Evolutionary conservation across 2,888 invertebrate genomes (phyloP), one percentile per base, ranked within the genome.

Genomic region (Drosophila infuscata): DNA sequence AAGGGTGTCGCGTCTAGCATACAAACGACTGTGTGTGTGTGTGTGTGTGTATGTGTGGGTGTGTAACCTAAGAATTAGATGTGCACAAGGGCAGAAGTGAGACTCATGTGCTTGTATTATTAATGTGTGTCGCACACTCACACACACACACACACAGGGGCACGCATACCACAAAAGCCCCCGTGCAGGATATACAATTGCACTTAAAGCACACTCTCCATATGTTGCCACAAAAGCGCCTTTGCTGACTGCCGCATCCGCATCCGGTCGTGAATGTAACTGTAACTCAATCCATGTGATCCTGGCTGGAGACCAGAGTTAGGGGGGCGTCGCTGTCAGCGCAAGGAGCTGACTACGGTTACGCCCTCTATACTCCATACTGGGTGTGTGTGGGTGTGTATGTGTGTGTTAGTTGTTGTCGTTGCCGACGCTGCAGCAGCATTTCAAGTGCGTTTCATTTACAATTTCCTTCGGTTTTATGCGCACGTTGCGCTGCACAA

Each of bases 361-460:
- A 78, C 78, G 79, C 78, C 79, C 78, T 51, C 60, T 52, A 25
- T 35, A 48, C 63, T 32, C 25, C 29, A n/a, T 74, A 33, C 65
- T 56, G 43, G 29, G 17, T 15, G 20, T 51, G 32, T 49, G 30
- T 49, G 30, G 33, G 20, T 32, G 32, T 51, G 32, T 17, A 25
- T 38, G n/a, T 38, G 12, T 48, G 56, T 68, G 32, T 41, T 46
- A 38, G 51, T 11, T 29, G 57, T 15, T 36, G 48, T 17, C 36
- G 43, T 51, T 61, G 56, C 48, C 52, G 69, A 36, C 67, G 62
- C 52, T 72, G 76, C 74, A 76, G 81, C 74, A 84, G 83, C 81
- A 82, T 83, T 88, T 88, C 80, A 89, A 89, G 85, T 90, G 88
- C 89, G 80, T 90, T 88, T 89, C 87, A 90, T 88, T 86, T 86